Evolutionary conservation across 2,797 vertebrate genomes (phyloP).

Genomic region (Phoxinus dragarum): DNA sequence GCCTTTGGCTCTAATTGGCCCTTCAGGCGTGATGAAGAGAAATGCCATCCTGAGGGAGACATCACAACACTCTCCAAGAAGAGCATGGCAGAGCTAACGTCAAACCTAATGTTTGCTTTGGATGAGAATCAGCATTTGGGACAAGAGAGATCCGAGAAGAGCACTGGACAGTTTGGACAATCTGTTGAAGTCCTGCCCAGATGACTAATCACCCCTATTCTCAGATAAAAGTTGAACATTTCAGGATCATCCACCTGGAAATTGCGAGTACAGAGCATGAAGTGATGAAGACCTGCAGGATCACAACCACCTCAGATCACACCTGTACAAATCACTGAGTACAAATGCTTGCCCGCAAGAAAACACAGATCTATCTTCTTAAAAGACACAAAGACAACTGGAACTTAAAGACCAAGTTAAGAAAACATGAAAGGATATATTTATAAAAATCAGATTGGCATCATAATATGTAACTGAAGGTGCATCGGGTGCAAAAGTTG

Average conservation of each 20-base stretch:
- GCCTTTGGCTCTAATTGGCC: constrained; percentile 46
- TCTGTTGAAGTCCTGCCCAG: neutral
- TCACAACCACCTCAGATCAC: constrained; percentile 24
- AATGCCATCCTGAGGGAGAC: constrained; percentile 67
- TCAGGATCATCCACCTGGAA: constrained; percentile 37
- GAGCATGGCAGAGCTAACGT: constrained; percentile 29
- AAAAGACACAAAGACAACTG: neutral
- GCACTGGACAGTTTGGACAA: constrained; percentile 33
- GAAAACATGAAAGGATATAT: neutral
- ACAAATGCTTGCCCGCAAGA: neutral
- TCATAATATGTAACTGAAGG: neutral
- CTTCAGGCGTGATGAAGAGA: constrained; percentile 68
- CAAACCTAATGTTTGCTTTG: constrained; percentile 57
- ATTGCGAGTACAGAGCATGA: neutral
- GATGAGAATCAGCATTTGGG: constrained; percentile 41
- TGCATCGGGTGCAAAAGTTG: neutral
- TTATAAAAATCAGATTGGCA: neutral
- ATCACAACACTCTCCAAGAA: constrained; percentile 41
- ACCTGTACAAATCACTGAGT: constrained; percentile 15
- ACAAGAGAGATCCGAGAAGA: constrained; percentile 21
- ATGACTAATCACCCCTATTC: constrained; percentile 42
- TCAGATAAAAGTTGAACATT: constrained; percentile 38
- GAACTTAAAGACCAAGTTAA: neutral
- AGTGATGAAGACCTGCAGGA: constrained; percentile 24
- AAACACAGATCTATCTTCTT: neutral